These are phyloP conservation scores for Dromococcyx pavoninus DNA, from an alignment of 2,797 vertebrate species.

Conservation along the genomic window DNA sequence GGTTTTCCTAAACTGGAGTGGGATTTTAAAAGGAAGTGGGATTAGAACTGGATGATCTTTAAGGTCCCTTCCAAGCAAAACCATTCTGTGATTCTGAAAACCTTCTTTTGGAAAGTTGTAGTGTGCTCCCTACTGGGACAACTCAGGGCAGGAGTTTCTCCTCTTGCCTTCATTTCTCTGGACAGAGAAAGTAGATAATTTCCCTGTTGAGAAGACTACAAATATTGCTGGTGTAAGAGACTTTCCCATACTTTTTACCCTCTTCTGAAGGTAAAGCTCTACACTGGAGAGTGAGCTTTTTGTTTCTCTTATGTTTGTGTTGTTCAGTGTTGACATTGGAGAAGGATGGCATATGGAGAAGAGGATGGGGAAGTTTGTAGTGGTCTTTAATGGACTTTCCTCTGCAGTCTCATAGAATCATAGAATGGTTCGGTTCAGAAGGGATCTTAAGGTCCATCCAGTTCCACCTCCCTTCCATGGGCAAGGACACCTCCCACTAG, in stretches of 20 bases:
- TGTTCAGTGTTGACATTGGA: background rate
- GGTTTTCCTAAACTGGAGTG: background rate
- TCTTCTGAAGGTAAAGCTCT: background rate
- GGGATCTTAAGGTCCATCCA: no score
- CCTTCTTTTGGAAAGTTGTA: background rate
- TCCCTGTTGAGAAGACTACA: background rate
- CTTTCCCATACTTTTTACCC: background rate
- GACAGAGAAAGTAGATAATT: background rate
- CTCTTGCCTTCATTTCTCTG: background rate
- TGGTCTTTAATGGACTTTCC: background rate
- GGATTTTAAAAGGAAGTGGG: no score
- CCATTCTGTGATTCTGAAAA: background rate
- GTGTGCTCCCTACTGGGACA: background rate
- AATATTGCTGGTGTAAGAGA: background rate
- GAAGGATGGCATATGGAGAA: background rate
- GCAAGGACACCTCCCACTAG: no score
- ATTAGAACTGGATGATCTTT: no score
- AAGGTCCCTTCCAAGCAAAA: no score
- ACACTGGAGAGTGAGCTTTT: background rate
- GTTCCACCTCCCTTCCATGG: no score
- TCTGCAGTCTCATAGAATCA: background rate
- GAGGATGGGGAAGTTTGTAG: background rate
- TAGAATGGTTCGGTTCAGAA: no score
- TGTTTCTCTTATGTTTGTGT: background rate
- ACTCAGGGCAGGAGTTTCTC: background rate